Percentiles rank a stretch among this genome's conserved stretches.
These are phyloP conservation scores for Cydia strobilella DNA, from an alignment of 1,140 invertebrate species.

Conservation along the genomic window DNA sequence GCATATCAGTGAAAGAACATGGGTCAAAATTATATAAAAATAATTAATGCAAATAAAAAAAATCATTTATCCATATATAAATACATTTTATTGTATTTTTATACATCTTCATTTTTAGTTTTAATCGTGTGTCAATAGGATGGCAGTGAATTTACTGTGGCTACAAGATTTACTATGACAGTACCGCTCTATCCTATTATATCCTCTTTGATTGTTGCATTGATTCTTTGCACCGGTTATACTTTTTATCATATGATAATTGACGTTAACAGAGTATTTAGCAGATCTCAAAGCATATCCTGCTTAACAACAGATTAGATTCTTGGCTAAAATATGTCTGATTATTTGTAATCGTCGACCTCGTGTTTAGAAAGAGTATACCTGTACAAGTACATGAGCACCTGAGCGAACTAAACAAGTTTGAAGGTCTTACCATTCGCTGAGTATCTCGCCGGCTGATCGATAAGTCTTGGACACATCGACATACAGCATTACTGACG, in stretches of 20 bases:
- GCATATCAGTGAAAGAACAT: no score
- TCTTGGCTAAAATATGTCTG: background rate
- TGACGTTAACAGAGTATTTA: background rate
- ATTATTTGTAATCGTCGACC: background rate
- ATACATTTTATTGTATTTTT: no score
- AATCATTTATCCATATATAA: no score
- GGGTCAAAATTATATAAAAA: no score
- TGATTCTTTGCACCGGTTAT: constrained; percentile 39
- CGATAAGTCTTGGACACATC: constrained; percentile 42
- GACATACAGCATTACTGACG: constrained; percentile 36
- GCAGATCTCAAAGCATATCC: background rate
- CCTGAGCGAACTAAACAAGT: constrained; percentile 1
- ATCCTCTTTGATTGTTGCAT: constrained; percentile 50
- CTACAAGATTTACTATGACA: no score
- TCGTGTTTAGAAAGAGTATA: background rate
- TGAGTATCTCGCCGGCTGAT: constrained; percentile 35
- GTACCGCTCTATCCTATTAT: no score
- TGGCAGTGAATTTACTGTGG: no score
- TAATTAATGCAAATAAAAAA: no score
- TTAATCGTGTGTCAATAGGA: no score
- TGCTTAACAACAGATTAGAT: background rate
- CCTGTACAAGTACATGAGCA: background rate
- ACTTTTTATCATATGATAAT: background rate
- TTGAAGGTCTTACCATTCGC: constrained; percentile 35
- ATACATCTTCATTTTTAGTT: no score